phyloP scores from a whole-genome alignment of 1,140 invertebrate species.

The Cydia strobilella region DNA sequence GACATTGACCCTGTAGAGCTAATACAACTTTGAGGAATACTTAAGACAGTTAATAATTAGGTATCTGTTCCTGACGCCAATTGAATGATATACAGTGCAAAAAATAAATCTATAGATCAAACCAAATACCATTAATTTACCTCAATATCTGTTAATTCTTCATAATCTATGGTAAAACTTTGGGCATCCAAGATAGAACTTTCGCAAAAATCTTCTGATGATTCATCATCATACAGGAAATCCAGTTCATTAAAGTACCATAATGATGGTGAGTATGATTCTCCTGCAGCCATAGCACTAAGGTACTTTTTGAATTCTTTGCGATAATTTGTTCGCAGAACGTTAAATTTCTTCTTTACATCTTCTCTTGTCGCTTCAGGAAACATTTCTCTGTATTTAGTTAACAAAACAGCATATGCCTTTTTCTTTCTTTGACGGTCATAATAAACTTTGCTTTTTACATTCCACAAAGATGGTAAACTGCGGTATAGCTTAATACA shows the following conservation, averaged over 20 bases:
- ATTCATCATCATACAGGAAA: constrained; percentile 32
- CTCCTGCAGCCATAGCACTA: constrained; percentile 21
- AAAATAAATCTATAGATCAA: not conserved
- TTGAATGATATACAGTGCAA: not conserved
- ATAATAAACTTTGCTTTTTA: constrained; percentile 43
- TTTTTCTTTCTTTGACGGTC: constrained; percentile 38
- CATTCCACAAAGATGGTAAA: constrained; percentile 39
- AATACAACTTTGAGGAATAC: too few species aligned
- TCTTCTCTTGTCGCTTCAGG: constrained; percentile 41
- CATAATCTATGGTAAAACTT: not conserved
- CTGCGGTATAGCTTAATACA: constrained; percentile 40
- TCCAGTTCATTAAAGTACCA: constrained; percentile 39
- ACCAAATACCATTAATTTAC: not conserved
- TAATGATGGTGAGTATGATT: constrained; percentile 31
- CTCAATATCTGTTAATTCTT: not conserved
- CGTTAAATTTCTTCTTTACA: constrained; percentile 42
- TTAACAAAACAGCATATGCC: constrained; percentile 38
- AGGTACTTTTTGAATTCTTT: constrained; percentile 40
- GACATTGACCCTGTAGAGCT: too few species aligned
- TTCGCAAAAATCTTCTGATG: not conserved
- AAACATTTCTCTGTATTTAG: constrained; percentile 41
- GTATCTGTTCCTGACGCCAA: not conserved
- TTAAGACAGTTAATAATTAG: too few species aligned
- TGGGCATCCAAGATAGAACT: constrained; percentile 16
- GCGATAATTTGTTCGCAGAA: constrained; percentile 41